Base-by-base conservation (phyloP, 1,140 invertebrate genomes). In the Heliconius himera region DNA sequence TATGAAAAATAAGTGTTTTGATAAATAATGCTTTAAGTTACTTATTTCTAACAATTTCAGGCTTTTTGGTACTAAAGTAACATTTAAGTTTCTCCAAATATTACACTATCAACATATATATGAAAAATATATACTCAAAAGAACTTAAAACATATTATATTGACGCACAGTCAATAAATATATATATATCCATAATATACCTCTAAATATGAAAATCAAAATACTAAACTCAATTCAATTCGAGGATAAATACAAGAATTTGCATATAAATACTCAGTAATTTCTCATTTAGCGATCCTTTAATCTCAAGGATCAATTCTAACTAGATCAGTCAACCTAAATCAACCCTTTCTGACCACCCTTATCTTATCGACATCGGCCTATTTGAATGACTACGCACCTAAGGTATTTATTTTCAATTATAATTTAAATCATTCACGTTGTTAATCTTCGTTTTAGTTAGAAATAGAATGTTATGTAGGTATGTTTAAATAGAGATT, bases 341-440 rank as follows among this genome's bases (percentile, higher is more conserved):
- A 74, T 78, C 77, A 74, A 74, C 73, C 77, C 77, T 74, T 78
- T 74, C 76, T 78, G 51, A 66, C 77, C 54, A 78, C 72, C 77
- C 72, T 74, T 78, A 78, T 78, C 77, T 73, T 78, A 77, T 77
- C 70, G 70, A 77, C 60, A 71, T 77, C 41, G 70, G 38, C 70
- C 70, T 49, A 29, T 66, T 54, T 70, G 38, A 77, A 46, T 72
- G 41, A 66, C 60, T 66, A 66, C 60, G 60, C 36, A 49, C 72
- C 72, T 46, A 54, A 51, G 70, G 70, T 77, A 77, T 71, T 71
- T 77, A 77, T 56, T 70, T 46, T 77, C 76, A 77, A 77, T 77
- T 77, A 29, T 26, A 71, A 41, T 73, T 73, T 49, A 73, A 72
- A 72, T 72, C 38, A 66, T 66, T 66, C 60, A 66, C 26, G 60